A percentile compares a stretch with the other conserved stretches of the same genome.
These are phyloP conservation scores for Brassicogethes aeneus DNA, from an alignment of 2,888 invertebrate genomes.

Conservation along the genomic window DNA sequence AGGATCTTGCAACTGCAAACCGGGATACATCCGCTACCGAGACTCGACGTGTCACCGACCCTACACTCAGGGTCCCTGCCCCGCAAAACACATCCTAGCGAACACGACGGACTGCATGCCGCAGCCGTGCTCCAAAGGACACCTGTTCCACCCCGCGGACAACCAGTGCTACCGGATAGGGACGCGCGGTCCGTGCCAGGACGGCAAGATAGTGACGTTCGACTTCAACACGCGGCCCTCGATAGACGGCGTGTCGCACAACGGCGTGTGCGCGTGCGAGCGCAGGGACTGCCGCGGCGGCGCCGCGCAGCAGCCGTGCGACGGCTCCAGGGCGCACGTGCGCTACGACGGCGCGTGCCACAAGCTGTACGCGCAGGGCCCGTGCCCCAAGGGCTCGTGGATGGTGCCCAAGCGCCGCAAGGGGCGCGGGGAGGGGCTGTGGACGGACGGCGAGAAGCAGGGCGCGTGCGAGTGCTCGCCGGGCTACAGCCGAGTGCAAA, in stretches of 20 bases:
- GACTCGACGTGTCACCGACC: slow-evolving; percentile 64
- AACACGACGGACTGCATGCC: slow-evolving; percentile 58
- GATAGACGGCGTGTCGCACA: slow-evolving; percentile 71
- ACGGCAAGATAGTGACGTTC: slow-evolving; percentile 67
- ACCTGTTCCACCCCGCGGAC: slow-evolving; percentile 65
- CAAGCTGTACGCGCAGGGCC: slow-evolving; percentile 68
- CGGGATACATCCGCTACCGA: slow-evolving; percentile 53
- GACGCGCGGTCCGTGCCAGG: slow-evolving; percentile 63
- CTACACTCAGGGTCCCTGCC: slow-evolving; percentile 73
- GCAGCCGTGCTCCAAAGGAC: slow-evolving; percentile 65
- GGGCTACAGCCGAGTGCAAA: slow-evolving; percentile 45
- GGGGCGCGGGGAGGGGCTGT: slow-evolving; percentile 17
- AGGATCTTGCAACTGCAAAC: slow-evolving; percentile 62
- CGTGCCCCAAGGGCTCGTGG: slow-evolving; percentile 66
- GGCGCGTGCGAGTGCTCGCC: slow-evolving; percentile 56
- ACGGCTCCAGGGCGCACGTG: slow-evolving; percentile 47
- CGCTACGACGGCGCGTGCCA: slow-evolving; percentile 62
- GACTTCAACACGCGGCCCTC: slow-evolving; percentile 72
- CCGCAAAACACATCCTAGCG: slow-evolving; percentile 55
- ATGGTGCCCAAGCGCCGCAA: slow-evolving; percentile 47
- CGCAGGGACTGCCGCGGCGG: slow-evolving; percentile 26
- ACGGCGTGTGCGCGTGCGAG: slow-evolving; percentile 69
- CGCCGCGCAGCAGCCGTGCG: slow-evolving; percentile 15
- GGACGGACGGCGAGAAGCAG: slow-evolving; percentile 18
- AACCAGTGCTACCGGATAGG: slow-evolving; percentile 73